A percentile compares a stretch with the other conserved stretches of the same genome.
phyloP scores from a whole-genome alignment of 2,113 vertebrate genomes.

The Ammodytes dubius region DNA sequence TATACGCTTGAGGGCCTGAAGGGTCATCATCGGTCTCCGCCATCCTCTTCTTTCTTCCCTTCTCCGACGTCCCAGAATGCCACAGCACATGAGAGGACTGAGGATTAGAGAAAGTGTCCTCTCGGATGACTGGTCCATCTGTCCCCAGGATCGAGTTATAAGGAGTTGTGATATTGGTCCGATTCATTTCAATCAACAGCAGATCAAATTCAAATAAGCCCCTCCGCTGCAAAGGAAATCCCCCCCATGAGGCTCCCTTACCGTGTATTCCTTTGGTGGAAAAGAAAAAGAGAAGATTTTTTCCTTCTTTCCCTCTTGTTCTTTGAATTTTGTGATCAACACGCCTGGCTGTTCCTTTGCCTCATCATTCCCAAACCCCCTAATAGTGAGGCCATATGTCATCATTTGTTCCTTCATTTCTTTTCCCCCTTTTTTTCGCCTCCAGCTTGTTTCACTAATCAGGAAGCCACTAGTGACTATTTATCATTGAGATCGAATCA shows the following conservation, averaged over 20 bases:
- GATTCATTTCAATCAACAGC: constrained; percentile 83
- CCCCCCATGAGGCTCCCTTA: constrained; percentile 66
- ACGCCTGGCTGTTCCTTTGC: constrained; percentile 28
- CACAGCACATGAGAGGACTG: constrained; percentile 74
- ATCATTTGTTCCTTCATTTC: constrained; percentile 54
- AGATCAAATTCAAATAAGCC: constrained; percentile 82
- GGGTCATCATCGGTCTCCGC: constrained; percentile 73
- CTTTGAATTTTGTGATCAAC: constrained; percentile 45
- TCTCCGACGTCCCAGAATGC: constrained; percentile 69
- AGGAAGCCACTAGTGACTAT: constrained; percentile 82
- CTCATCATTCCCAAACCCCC: constrained; percentile 48
- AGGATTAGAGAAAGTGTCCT: constrained; percentile 84
- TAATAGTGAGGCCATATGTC: constrained; percentile 58
- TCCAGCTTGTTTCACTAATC: constrained; percentile 75
- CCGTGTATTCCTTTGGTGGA: constrained; percentile 51
- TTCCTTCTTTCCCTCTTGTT: constrained; percentile 27
- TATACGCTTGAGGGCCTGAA: constrained; percentile 22
- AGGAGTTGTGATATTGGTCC: constrained; percentile 79
- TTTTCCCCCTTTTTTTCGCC: constrained; percentile 30
- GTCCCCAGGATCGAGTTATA: constrained; percentile 81
- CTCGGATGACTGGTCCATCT: constrained; percentile 82
- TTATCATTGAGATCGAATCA: constrained; percentile 84
- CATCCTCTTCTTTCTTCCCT: constrained; percentile 55
- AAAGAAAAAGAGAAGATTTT: constrained; percentile 46
- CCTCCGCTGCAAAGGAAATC: constrained; percentile 70